Base-by-base conservation (phyloP, 2,797 vertebrate species). In the Lophius americanus region DNA sequence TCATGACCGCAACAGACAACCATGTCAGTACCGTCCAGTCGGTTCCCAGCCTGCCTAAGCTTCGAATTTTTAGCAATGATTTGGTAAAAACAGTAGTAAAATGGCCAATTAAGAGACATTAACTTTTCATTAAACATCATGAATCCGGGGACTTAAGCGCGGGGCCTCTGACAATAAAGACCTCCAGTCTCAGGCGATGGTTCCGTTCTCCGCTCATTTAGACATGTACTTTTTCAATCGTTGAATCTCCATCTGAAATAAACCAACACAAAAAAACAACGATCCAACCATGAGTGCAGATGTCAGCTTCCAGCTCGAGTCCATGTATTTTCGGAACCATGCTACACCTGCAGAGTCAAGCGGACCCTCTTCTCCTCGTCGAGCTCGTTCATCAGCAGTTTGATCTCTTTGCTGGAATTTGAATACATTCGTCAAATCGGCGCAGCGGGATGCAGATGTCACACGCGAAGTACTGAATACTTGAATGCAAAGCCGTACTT, bases 301-400 rank as follows among this genome's bases (percentile, higher is more conserved):
- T 60, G 2, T 8, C n/a, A 7, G 2, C n/a, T 11, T 23, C 23
- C 23, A 1, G 23, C 23, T 23, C 23, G 23, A 23, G 23, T 1
- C 23, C 23, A 23, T 23, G 23, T 2, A 23, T 23, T 23, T 23
- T 23, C 23, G 23, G 23, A 23, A 23, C 23, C 23, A 23, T 23
- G 13, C 43, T 32, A 0, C 85, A 99, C 97, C 96, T 99, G 97
- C 83, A 99, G 86, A 71, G 95, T 95, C 86, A 99, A 92, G 48
- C 97, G 96, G 75, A 97, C 96, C 90, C 95, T 97, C 89, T 99
- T 99, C 85, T 99, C 98, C 88, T 99, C 97, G 81, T 99, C 98
- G 43, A 99, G 91, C 82, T 99, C 98, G 38, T 93, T 98, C 86
- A 98, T 94, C 85, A 99, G 92, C 68, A 96, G 95, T 79, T 96